Evolutionary conservation across 2,888 invertebrate genomes (phyloP), one percentile per base, ranked within the genome.

Genomic region (Xylophagus ater): DNA sequence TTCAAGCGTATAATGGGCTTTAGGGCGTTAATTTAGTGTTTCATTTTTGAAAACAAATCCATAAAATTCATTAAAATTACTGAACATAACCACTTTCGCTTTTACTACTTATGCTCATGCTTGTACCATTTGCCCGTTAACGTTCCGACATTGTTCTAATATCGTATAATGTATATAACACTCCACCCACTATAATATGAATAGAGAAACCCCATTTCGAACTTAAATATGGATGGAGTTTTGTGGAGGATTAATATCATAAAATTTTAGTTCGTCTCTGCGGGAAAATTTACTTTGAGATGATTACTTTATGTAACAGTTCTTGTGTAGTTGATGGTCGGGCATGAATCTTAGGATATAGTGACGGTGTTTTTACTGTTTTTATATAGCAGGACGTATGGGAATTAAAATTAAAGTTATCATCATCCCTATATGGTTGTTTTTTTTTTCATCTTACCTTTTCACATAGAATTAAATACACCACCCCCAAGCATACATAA

Each of bases 1-100:
- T 37, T 38, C 41, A 35, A 41, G 41, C 41, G 41, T 41, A 37
- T 41, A 44, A 44, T 44, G 41, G 41, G 36, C 37, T 44, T 44
- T 34, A 14, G 41, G 43, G 34, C 39, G 39, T 39, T 39, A 39
- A 39, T 39, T 38, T 38, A 34, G 34, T 42, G 26, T 31, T 34
- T 32, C 34, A 20, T 32, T 36, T 36, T 31, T 31, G 35, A 31
- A 24, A 26, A 41, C 41, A 35, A 41, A 35, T 35, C 35, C 41
- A 41, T 41, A 41, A 41, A 41, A 41, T 41, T 41, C 41, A 41
- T 41, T 41, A 41, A 41, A 41, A 31, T 41, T 35, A 31, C 41
- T 19, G 36, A 31, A 41, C 25, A 29, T 33, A 30, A 30, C 18
- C 36, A 30, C 31, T 36, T 23, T 35, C 19, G 15, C 30, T 35